These are phyloP conservation scores for Dreissena polymorpha DNA, from an alignment of 1,140 invertebrate genomes.

Conservation along the genomic window DNA sequence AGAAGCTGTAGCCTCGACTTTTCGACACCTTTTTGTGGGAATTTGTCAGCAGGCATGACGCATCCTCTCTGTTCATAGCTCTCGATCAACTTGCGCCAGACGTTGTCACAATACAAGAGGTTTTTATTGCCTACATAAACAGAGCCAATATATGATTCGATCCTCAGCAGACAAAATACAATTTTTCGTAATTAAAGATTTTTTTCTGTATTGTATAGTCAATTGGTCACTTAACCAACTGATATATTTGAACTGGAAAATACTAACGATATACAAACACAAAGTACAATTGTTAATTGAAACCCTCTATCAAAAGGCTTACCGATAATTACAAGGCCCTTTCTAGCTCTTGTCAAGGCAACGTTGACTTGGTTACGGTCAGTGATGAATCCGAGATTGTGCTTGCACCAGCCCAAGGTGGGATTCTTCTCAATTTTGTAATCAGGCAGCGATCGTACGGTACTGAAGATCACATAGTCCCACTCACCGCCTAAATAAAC, in stretches of 20 bases:
- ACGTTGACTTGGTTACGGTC: conserved; percentile 75
- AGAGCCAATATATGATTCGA: not conserved
- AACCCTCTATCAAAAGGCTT: conserved; percentile 34
- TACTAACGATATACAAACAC: not conserved
- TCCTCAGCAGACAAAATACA: not conserved
- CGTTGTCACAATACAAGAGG: conserved; percentile 53
- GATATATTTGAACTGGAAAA: not conserved
- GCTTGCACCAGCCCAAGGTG: conserved; percentile 69
- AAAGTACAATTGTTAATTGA: not conserved
- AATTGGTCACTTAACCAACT: not conserved
- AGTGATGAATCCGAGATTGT: conserved; percentile 74
- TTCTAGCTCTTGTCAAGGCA: conserved; percentile 71
- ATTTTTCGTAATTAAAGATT: not conserved
- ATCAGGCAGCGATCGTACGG: conserved; percentile 64
- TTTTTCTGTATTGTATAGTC: not conserved
- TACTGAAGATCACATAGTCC: conserved; percentile 72
- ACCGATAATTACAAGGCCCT: conserved; percentile 75
- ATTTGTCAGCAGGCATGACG: conserved; percentile 47
- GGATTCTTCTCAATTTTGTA: conserved; percentile 69
- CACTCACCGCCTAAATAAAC: conserved; percentile 55
- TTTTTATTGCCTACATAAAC: conserved; percentile 56
- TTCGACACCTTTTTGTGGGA: conserved; percentile 36
- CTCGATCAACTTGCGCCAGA: conserved; percentile 53
- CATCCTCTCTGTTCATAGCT: conserved; percentile 55
- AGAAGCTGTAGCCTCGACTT: conserved; percentile 21